These are phyloP conservation scores for Alectura lathami DNA, from an alignment of 2,113 vertebrate genomes.

Conservation along the genomic window DNA sequence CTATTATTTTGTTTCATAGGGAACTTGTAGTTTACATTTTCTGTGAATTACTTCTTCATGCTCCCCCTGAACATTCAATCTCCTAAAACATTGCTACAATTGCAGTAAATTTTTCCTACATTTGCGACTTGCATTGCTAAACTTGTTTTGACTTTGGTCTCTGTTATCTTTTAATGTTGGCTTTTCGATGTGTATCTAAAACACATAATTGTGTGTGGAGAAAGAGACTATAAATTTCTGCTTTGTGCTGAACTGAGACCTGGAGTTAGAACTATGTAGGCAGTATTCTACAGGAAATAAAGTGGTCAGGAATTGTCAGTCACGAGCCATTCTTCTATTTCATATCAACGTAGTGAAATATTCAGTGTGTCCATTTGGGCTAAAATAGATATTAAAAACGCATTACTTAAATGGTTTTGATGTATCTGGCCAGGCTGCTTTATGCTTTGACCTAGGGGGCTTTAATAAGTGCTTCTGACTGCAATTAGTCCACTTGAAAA, in stretches of 20 bases:
- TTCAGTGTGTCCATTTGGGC: background rate
- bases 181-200: background rate
- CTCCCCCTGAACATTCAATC: background rate
- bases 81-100: background rate
- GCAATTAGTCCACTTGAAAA: background rate
- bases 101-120: background rate
- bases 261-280: background rate
- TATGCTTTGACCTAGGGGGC: background rate
- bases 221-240: background rate
- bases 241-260: background rate
- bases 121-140: background rate
- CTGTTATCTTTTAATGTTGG: background rate
- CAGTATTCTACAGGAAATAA: accelerated
- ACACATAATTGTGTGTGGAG: background rate
- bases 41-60: background rate
- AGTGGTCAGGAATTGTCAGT: background rate
- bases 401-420: background rate
- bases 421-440: background rate
- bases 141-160: background rate
- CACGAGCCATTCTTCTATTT: background rate
- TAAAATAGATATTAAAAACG: background rate
- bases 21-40: accelerated
- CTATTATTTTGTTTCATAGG: accelerated
- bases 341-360: background rate
- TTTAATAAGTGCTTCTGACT: background rate